Evolutionary conservation across 53 echinoderm and acorn worm species (phyloP).

Genomic region (Patiria pectinifera): DNA sequence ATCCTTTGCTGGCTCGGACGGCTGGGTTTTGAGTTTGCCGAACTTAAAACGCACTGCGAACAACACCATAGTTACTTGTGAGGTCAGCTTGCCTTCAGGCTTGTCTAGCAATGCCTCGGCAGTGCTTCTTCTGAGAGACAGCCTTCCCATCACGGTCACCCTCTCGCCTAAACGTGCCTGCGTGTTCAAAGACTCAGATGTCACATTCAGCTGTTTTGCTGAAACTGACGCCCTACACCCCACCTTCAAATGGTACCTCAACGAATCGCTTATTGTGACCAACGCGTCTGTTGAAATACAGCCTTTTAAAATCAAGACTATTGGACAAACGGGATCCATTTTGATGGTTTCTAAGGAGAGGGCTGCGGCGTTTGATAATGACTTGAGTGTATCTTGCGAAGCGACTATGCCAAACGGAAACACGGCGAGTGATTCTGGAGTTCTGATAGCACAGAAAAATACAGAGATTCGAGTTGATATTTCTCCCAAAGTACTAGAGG

Average conservation of each 20-base stretch:
- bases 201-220: conserved; percentile 46
- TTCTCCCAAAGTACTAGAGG: conserved; percentile 29
- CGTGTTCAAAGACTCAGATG: conserved; percentile 21
- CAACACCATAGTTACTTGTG: conserved; percentile 33
- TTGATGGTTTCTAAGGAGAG: conserved; percentile 7
- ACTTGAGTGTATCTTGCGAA: conserved; percentile 22
- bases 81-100: conserved; percentile 48
- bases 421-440: conserved; percentile 11
- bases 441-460: conserved; percentile 22
- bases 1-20: conserved; percentile 36
- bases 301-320: background rate
- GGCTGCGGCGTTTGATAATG: conserved; percentile 18
- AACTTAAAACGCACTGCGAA: conserved; percentile 24
- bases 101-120: conserved; percentile 52
- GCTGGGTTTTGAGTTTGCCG: conserved; percentile 40
- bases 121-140: conserved; percentile 26
- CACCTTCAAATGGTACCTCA: conserved; percentile 33
- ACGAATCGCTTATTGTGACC: background rate
- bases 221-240: conserved; percentile 10
- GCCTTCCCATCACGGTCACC: conserved; percentile 12
- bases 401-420: background rate
- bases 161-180: conserved; percentile 35
- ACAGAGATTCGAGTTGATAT: conserved; percentile 8
- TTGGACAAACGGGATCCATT: conserved; percentile 23
- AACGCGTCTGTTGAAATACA: background rate